Evolutionary conservation across 2,797 vertebrate genomes (phyloP), one percentile per base, ranked within the genome.

Genomic region (Onychomys leucogaster): DNA sequence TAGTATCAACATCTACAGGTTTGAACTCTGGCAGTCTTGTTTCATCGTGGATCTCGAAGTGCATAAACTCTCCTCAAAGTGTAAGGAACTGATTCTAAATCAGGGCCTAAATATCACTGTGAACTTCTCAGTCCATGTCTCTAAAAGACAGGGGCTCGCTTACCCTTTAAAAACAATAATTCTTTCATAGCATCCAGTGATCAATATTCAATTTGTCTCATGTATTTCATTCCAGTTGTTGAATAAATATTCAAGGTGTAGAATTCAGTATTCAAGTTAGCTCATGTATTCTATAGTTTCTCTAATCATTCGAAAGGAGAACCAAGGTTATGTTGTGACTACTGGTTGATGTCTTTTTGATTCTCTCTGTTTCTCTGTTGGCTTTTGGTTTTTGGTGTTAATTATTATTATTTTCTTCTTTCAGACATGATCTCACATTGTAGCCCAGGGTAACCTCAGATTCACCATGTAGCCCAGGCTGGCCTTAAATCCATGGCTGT

Each of bases 141-240:
- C 23, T 69, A 57, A 84, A 59, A 94, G 80, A 76, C 13, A 57
- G 25, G n/a, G 37, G 6, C 29, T 49, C 37, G 23, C 41, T 95
- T 63, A 76, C 71, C 88, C 16, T 92, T 41, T 73, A 91, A 90
- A 96, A 77, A 19, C 34, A 85, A 0, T 55, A 82, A 75, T 94
- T 90, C 43, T 13, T 87, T 94, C n/a, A 87, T 93, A 76, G 78
- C 37, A 61, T 55, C 63, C 91, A 94, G 85, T 76, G 77, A 71
- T 76, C n/a, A 43, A 0, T 76, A 90, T 86, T 91, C 9, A 81
- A 37, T 69, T 94, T 83, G 46, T n/a, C 37, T 82, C 21, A 34
- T 88, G 55, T 55, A 69, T 88, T 92, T 89, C 59, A 63, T 34
- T 41, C 23, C 13, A 41, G n/a, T 21, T 73, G 71, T 73, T 73